Evolutionary conservation across 2,888 invertebrate species (phyloP).

Genomic region (Agrypnus murinus): DNA sequence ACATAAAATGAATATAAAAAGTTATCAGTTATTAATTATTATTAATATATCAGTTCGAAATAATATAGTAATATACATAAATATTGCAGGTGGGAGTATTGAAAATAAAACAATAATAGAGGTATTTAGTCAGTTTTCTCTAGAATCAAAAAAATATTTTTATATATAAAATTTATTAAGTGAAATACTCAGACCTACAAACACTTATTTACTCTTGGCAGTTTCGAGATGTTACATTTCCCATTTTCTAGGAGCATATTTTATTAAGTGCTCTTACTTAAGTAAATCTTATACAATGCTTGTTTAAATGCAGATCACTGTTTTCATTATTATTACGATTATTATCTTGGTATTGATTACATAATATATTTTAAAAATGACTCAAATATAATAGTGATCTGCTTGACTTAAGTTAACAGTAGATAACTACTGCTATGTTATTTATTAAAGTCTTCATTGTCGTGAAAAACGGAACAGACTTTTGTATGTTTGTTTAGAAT

Average conservation of each 20-base stretch:
- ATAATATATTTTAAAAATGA: no score
- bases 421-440: not conserved
- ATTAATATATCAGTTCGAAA: slow-evolving; percentile 40
- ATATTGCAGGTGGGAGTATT: slow-evolving; percentile 3
- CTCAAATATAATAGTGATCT: not conserved
- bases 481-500: no score
- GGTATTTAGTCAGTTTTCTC: no score
- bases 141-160: no score
- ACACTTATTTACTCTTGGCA: slow-evolving; percentile 21
- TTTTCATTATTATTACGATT: no score
- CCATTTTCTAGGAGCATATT: no score
- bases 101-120: not conserved
- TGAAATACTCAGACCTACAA: slow-evolving; percentile 7
- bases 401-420: not conserved
- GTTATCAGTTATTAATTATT: slow-evolving; percentile 41
- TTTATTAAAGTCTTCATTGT: slow-evolving; percentile 10
- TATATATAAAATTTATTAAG: no score
- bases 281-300: no score
- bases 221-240: slow-evolving; percentile 2
- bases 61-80: slow-evolving; percentile 35
- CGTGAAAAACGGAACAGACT: not conserved
- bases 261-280: no score
- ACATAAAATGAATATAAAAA: slow-evolving; percentile 38
- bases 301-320: no score
- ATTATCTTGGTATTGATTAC: no score